phyloP scores from a whole-genome alignment of 2,113 vertebrate genomes.

The Upupa epops region DNA sequence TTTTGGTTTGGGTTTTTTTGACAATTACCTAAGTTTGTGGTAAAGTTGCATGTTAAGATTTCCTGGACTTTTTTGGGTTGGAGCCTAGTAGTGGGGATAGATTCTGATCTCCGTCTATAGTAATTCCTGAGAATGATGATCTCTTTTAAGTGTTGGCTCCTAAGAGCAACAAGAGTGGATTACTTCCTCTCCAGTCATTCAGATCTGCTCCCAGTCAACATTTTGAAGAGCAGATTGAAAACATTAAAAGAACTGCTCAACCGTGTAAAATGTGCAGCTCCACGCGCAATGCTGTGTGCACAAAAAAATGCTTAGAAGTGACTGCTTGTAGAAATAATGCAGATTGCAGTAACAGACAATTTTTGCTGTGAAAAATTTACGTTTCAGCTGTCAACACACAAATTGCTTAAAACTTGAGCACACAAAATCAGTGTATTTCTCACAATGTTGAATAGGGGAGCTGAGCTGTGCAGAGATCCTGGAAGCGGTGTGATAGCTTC shows the following conservation, averaged over 20 bases:
- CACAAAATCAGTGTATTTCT: neutral
- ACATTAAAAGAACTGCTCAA: conserved; percentile 18
- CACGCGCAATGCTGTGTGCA: rapidly evolving
- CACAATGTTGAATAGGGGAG: neutral
- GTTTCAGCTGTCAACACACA: neutral
- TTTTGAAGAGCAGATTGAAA: neutral
- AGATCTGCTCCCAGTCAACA: neutral
- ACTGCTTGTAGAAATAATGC: neutral
- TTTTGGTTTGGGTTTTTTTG: too few species aligned
- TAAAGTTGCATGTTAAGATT: neutral
- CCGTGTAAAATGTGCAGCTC: neutral
- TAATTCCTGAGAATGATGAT: neutral
- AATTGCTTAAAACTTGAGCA: neutral
- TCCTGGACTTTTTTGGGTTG: neutral
- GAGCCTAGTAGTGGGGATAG: neutral
- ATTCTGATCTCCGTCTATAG: neutral
- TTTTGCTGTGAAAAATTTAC: conserved; percentile 14
- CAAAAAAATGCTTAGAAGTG: neutral
- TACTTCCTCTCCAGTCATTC: neutral
- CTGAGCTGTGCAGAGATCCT: neutral
- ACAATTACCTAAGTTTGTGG: neutral
- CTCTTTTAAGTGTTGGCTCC: neutral
- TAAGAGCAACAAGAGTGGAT: neutral
- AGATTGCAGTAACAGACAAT: neutral
- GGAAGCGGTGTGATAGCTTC: neutral